phyloP scores from a whole-genome alignment of 2,888 invertebrate species.

The Athetis lepigone region DNA sequence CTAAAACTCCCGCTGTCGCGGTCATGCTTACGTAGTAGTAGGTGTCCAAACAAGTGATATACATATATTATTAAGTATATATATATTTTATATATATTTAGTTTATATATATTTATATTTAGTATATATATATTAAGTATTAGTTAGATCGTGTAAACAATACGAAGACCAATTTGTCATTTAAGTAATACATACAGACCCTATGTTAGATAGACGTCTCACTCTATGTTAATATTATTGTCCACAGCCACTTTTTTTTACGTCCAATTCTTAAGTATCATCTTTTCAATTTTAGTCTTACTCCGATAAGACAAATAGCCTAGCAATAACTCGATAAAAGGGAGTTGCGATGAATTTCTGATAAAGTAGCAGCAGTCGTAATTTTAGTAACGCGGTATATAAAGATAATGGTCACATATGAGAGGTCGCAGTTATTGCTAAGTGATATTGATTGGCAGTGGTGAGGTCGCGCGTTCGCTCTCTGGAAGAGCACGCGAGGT shows the following conservation, averaged over 20 bases:
- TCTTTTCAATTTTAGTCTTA: no score
- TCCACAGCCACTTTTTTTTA: no score
- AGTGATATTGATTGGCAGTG: conserved; percentile 86
- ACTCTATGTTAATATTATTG: background rate
- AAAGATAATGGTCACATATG: conserved; percentile 80
- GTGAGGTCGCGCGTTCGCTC: conserved; percentile 69
- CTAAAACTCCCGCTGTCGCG: background rate
- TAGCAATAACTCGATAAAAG: conserved; percentile 41
- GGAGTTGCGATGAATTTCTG: conserved; percentile 61
- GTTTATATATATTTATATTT: no score
- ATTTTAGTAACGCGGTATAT: conserved; percentile 71
- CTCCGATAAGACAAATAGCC: conserved; percentile 18
- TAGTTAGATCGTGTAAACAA: no score
- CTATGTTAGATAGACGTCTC: background rate
- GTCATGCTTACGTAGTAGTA: background rate
- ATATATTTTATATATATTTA: no score
- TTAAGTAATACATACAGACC: no score
- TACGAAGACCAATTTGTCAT: no score
- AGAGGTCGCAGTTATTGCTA: conserved; percentile 82
- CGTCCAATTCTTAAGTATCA: no score
- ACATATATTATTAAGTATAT: no score
- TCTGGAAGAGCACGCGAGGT: conserved; percentile 75
- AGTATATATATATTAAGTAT: no score
- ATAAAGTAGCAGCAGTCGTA: conserved; percentile 69
- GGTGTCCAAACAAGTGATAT: background rate